Evolutionary conservation across 1,140 invertebrate species (phyloP), one percentile per base, ranked within the genome.

Genomic region (Sycobia sp.): DNA sequence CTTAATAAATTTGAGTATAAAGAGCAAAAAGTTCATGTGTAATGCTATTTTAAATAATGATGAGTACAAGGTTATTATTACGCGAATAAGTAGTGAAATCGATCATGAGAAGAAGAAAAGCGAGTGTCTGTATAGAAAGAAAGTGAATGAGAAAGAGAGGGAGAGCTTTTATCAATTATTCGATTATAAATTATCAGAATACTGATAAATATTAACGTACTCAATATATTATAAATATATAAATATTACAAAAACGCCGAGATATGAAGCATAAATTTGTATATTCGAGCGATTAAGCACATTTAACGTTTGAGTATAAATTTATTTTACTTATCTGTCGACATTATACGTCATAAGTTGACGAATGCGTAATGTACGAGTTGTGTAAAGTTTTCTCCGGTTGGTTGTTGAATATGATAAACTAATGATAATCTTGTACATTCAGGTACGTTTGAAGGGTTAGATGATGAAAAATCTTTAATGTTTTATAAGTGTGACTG

Each of bases 21-120:
- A 73, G 67, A 65, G 50, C 67, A 66, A 71, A 73, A 77, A 62
- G 70, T 76, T 76, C 72, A 44, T 53, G 47, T 53, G 20, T 53
- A 43, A 53, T 11, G 20, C 71, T 78, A 80, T 81, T 81, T 79
- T 79, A 78, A 75, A 79, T 78, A 77, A 79, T 69, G 77, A 73
- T 78, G 76, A 78, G 74, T 79, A 78, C 73, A 79, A 80, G 59
- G 71, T 74, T 76, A 78, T 72, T 25, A 49, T n/a, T 25, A 20
- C 29, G 36, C 20, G 29, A 46, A 36, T 32, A 20, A 22, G 44
- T 18, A 46, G 41, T 20, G 8, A 47, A 36, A 41, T 14, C 20
- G 27, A 34, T 11, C 18, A 23, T 56, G 44, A 16, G 43, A 32
- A 20, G 13, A 51, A 22, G 3, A 25, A 20, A 34, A 16, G 23